phyloP scores from a whole-genome alignment of 1,140 invertebrate species.

The Drosophila arizonae region DNA sequence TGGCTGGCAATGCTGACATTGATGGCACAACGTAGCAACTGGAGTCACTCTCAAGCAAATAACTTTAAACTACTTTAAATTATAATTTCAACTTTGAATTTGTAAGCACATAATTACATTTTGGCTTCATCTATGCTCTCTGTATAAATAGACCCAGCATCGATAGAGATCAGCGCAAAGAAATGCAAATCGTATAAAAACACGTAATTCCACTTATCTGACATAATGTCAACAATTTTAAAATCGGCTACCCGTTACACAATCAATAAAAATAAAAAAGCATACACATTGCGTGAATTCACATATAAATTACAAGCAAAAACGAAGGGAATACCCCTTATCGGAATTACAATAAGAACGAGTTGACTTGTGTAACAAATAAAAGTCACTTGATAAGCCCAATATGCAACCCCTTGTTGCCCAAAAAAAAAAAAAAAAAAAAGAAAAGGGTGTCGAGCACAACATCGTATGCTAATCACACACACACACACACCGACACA shows the following conservation, averaged over 20 bases:
- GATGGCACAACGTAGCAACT: slow-evolving; percentile 23
- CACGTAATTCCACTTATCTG: slow-evolving; percentile 81
- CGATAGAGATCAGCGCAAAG: background rate
- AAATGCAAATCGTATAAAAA: slow-evolving; percentile 26
- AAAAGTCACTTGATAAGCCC: slow-evolving; percentile 75
- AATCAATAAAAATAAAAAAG: background rate
- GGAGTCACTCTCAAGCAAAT: background rate
- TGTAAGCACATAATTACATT: slow-evolving; percentile 19
- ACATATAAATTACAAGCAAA: slow-evolving; percentile 72
- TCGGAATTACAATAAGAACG: slow-evolving; percentile 47
- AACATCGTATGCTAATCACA: slow-evolving; percentile 78
- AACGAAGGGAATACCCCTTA: slow-evolving; percentile 54
- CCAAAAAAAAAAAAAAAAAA: slow-evolving; percentile 12
- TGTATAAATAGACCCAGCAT: background rate
- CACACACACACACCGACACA: slow-evolving; percentile 21
- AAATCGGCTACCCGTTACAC: slow-evolving; percentile 50
- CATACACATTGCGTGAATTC: slow-evolving; percentile 50
- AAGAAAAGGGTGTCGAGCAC: slow-evolving; percentile 63
- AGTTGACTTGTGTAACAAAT: slow-evolving; percentile 76
- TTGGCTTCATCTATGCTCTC: too few species aligned
- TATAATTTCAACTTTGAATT: slow-evolving; percentile 3
- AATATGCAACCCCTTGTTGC: slow-evolving; percentile 64
- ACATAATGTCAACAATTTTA: slow-evolving; percentile 71
- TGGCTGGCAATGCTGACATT: slow-evolving; percentile 17
- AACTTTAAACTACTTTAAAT: slow-evolving; percentile 30